These are phyloP conservation scores for Orthosia gothica DNA, from an alignment of 2,888 invertebrate genomes.

Conservation along the genomic window DNA sequence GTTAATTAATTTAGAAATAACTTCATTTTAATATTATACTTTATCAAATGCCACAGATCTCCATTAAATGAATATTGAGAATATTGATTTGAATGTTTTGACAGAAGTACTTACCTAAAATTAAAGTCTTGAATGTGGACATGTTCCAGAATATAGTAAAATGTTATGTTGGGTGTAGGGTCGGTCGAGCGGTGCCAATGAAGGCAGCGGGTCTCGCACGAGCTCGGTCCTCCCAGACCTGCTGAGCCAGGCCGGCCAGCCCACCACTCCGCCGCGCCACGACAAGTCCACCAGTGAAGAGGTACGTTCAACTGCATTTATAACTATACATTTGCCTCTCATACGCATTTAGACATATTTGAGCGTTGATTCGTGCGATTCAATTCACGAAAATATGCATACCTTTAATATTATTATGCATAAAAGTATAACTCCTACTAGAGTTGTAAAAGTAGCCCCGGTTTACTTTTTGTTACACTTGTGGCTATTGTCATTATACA, in stretches of 20 bases:
- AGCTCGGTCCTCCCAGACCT: constrained; percentile 99
- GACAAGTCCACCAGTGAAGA: constrained; percentile 99
- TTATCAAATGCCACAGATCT: constrained; percentile 46
- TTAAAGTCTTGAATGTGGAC: neutral
- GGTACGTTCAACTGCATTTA: constrained; percentile 91
- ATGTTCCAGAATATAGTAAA: constrained; percentile 46
- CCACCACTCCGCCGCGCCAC: constrained; percentile 96
- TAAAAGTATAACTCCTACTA: constrained; percentile 12
- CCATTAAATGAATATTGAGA: constrained; percentile 10
- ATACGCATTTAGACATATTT: constrained; percentile 31
- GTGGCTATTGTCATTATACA: constrained; percentile 58
- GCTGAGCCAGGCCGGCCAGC: constrained; percentile 96
- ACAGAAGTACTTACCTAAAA: constrained; percentile 25
- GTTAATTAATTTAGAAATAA: neutral
- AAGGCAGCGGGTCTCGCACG: constrained; percentile 94
- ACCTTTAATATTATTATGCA: constrained; percentile 10
- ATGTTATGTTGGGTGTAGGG: constrained; percentile 76
- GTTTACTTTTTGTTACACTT: constrained; percentile 57
- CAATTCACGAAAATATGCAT: constrained; percentile 33
- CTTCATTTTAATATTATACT: constrained; percentile 17
- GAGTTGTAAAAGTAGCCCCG: constrained; percentile 49
- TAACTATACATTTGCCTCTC: constrained; percentile 8
- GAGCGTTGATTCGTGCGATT: constrained; percentile 26
- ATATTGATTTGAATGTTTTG: constrained; percentile 26
- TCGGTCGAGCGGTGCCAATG: constrained; percentile 87